Conservation (phyloP, 2,888 invertebrate species). For the Caenorhabditis sp. region DNA sequence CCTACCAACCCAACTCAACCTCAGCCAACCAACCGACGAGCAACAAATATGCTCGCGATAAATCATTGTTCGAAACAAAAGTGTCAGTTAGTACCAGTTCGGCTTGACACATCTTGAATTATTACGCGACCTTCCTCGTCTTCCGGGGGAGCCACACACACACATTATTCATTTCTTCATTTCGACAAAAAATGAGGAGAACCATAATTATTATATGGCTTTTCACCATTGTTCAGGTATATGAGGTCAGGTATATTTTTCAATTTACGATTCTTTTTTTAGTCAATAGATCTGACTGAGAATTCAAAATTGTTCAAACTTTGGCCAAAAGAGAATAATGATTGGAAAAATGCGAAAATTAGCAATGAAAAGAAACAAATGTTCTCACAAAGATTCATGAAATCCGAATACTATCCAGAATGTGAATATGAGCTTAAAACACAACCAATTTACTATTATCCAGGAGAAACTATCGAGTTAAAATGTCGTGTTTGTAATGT, state of each 20-base stretch:
- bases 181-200: neutral
- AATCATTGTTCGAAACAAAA: neutral
- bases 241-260: neutral
- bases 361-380: neutral
- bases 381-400: neutral
- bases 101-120: neutral
- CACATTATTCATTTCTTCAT: neutral
- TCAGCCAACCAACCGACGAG: neutral
- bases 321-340: neutral
- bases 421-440: neutral
- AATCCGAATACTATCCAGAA: neutral
- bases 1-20: neutral
- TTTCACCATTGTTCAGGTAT: neutral
- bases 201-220: neutral
- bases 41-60: neutral
- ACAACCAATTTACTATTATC: constrained; percentile 19
- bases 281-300: neutral
- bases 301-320: neutral
- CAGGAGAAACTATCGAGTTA: constrained; percentile 19
- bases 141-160: neutral
- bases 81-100: neutral
- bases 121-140: neutral
- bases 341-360: neutral
- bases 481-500: constrained; percentile 27
- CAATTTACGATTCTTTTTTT: neutral